Evolutionary conservation across 2,113 vertebrate species (phyloP).

Genomic region (Xenopus tropicalis): DNA sequence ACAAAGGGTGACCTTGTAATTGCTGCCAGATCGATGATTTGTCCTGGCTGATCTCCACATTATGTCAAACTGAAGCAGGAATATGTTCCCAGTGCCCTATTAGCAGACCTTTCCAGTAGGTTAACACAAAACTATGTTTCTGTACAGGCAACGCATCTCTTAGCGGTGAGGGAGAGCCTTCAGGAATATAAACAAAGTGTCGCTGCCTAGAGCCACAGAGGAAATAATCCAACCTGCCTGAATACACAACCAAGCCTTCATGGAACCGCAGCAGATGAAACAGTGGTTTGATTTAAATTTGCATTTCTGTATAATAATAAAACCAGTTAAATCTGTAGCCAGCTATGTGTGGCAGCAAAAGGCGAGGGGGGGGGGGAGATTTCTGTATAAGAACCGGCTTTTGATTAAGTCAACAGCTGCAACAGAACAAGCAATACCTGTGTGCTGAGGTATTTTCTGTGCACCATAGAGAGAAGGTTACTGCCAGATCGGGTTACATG

Average conservation of each 20-base stretch:
- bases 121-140: conserved; percentile 40
- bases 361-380: no score
- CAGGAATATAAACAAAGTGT: not conserved
- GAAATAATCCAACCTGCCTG: no score
- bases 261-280: no score
- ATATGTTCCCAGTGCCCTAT: conserved; percentile 34
- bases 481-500: conserved; percentile 21
- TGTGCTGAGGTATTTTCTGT: conserved; percentile 21
- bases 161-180: conserved; percentile 5
- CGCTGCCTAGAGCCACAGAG: no score
- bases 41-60: conserved; percentile 46
- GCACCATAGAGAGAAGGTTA: conserved; percentile 23
- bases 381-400: no score
- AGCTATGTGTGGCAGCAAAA: no score
- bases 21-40: conserved; percentile 51
- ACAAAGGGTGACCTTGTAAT: conserved; percentile 49
- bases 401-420: conserved; percentile 4
- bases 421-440: conserved; percentile 22
- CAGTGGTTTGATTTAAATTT: no score
- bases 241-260: no score
- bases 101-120: conserved; percentile 30
- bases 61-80: conserved; percentile 44
- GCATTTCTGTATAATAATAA: no score
- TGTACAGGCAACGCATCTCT: conserved; percentile 14
- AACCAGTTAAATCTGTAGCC: no score